Base-by-base conservation (phyloP, 2,797 vertebrate genomes). In the Balearica regulorum region DNA sequence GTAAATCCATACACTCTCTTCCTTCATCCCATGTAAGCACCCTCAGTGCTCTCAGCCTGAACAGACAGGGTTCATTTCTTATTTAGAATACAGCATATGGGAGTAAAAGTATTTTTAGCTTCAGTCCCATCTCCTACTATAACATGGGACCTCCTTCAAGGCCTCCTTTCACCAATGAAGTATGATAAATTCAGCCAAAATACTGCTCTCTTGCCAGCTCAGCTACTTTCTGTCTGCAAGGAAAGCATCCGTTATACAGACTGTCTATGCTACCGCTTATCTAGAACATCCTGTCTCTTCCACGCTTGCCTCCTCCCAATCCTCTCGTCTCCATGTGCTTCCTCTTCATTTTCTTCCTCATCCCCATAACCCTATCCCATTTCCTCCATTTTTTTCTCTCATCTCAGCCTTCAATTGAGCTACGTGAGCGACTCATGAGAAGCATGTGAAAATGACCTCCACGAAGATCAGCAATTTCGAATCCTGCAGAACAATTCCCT, bases 21-120 rank as follows among this genome's bases (percentile, higher is more conserved):
- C 76, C 81, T 69, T 86, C 70, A 61, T 81, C 20, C 46, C 31
- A 22, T 21, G 44, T 37, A 79, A 90, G 83, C 69, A 84, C 6
- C 39, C 33, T 37, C 37, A 61, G 54, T 37, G 51, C 81, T 90
- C 55, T 79, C 78, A 84, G 24, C 55, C 66, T 83, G 54, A 88
- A 92, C 17, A 61, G 53, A 20, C 5, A 35, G 29, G 13, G 35
- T 62, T 89, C 35, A 71, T 87, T 83, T 91, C 69, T 95, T 91
- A 93, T 87, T 93, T 70, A 87, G 77, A 91, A 60, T 61, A 65
- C 35, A 73, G 76, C 78, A 69, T 6, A 70, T 1, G 2, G 49
- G 76, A 19, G 10, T 46, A 43, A 5, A 88, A 85, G 61, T 87
- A 83, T 89, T 95, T 96, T 95, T 95, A 96, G 76, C 87, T 87